Base-by-base conservation (phyloP, 1,140 invertebrate species). In the Bombus sibiricus region DNA sequence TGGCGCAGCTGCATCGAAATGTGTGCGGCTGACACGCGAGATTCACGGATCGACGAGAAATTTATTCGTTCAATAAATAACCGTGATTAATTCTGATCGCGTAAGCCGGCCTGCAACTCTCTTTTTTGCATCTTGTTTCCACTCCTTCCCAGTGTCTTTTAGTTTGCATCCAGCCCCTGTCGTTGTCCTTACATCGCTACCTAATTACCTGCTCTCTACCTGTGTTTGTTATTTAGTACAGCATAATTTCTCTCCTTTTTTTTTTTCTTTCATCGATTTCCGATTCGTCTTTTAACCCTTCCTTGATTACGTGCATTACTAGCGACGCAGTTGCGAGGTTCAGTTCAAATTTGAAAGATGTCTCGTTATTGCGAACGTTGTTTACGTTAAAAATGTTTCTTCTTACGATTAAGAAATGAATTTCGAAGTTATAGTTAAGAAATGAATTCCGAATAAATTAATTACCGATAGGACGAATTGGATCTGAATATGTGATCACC, bases 31-130 rank as follows among this genome's bases (percentile, higher is more conserved):
- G 83, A 77, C 86, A 77, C 68, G 64, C 57, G 75, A 71, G 73
- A 89, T 86, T 86, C 80, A 41, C 75, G 72, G 72, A 89, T 89
- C 69, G 87, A 77, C 57, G 66, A 39, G 22, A 83, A 89, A 89
- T 89, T 89, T 89, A 89, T 89, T 89, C 88, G 78, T 59, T 57
- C 88, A 80, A 85, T 89, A 89, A 89, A 89, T 89, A 89, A 89
- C 84, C 79, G 66, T 80, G 88, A 89, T 89, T 89, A 89, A 89
- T 89, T 89, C 88, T 83, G 88, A 89, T 89, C 88, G 83, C 88
- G 84, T 89, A 89, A 89, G 80, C 87, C 66, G 68, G n/a, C 43
- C 37, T n/a, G 25, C 39, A 28, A 72, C 37, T 18, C 34, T 43
- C 47, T 32, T 75, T 57, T 18, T 39, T 12, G 15, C 9, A 13